Base-by-base conservation (phyloP, 2,113 vertebrate genomes). In the Proteles cristata region DNA sequence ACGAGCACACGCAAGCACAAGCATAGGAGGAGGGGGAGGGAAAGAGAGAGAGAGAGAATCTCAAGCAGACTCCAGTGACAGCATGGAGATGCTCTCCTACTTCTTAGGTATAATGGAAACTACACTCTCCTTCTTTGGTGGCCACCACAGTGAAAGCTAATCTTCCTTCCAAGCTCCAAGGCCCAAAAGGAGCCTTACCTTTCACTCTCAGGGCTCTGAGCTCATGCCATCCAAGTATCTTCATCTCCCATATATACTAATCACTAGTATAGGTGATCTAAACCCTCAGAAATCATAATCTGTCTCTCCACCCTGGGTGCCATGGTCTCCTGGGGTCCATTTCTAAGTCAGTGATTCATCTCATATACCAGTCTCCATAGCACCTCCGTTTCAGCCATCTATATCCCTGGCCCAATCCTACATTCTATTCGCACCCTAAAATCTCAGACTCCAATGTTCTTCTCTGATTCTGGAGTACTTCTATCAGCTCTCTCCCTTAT, bases 371-470 rank as follows among this genome's bases (percentile, higher is more conserved):
- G n/a, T 55, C 66, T 90, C 76, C 26, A 7, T 26, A 33, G 77
- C 31, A 58, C n/a, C 45, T 58, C 61, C 33, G n/a, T 68, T 76
- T 43, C 39, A 86, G 21, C 14, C 45, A 87, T 65, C 71, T 45
- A 31, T 4, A 68, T 45, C 48, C 39, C 50, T 15, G 39, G n/a
- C 28, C 31, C 82, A 90, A 68, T 7, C 33, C 93, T 68, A 33
- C 4, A 48, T 4, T 50, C 66, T 31, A 86, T 63, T 11, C 39
- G 61, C 3, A 87, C 61, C 61, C 68, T 83, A 71, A 93, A 74
- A 66, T 63, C 35, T 92, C 95, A 71, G 87, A 69, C 43, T 63
- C n/a, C 28, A 82, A 53, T 90, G 92, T 73, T 85, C 71, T 55
- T 25, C 84, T 71, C 25, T 63, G n/a, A 88, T 15, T 26, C 55